Evolutionary conservation across 2,797 vertebrate species (phyloP).

Genomic region (Chaunax sp.): DNA sequence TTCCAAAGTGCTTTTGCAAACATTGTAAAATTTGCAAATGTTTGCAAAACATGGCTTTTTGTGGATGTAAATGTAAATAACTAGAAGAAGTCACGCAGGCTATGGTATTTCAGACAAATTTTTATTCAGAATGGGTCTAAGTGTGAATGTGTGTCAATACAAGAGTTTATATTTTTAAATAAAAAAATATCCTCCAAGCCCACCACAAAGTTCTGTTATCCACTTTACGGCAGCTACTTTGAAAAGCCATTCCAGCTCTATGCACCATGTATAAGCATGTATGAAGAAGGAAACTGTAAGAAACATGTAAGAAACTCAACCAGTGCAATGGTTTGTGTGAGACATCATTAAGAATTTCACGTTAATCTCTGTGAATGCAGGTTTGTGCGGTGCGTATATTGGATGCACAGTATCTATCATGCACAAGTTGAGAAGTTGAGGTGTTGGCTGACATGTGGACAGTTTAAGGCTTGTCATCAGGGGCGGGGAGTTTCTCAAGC

Average conservation of each 20-base stretch:
- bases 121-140: constrained; percentile 69
- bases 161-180: constrained; percentile 49
- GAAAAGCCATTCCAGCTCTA: constrained; percentile 5
- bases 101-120: constrained; percentile 48
- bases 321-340: constrained; percentile 17
- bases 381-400: constrained; percentile 35
- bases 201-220: constrained; percentile 44
- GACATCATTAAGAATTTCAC: constrained; percentile 17
- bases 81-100: constrained; percentile 9
- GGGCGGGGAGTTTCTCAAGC: constrained; percentile 85
- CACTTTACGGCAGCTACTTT: constrained; percentile 30
- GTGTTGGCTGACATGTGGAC: constrained; percentile 11
- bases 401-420: constrained; percentile 25
- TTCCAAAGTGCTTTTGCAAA: too few species aligned
- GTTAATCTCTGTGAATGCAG: constrained; percentile 5
- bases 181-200: constrained; percentile 58
- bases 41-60: too few species aligned
- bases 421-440: constrained; percentile 6
- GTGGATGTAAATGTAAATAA: too few species aligned
- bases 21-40: too few species aligned
- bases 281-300: too few species aligned
- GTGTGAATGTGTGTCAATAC: constrained; percentile 38
- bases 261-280: not conserved
- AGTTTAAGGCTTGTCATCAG: constrained; percentile 77
- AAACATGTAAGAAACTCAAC: constrained; percentile 35